A percentile compares a stretch with the other conserved stretches of the same genome.
Conservation (phyloP, 1,140 invertebrate species). For the Ostrea edulis region DNA sequence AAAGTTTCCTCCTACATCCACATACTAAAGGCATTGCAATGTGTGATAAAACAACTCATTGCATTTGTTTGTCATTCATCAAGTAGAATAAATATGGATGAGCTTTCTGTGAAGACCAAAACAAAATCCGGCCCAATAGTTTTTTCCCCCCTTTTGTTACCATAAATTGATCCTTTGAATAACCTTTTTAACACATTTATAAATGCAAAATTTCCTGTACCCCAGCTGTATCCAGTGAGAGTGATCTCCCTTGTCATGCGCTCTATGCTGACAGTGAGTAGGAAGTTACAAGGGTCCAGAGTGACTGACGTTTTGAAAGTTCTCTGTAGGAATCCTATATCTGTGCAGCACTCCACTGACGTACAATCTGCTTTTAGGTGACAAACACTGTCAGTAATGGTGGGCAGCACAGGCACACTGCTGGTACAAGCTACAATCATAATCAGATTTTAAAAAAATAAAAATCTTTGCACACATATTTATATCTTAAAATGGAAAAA, state of each 20-base stretch:
- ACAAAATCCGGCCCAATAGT: too few species aligned
- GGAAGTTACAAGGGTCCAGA: constrained; percentile 55
- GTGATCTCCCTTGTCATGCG: constrained; percentile 44
- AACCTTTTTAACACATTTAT: too few species aligned
- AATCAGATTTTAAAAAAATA: neutral
- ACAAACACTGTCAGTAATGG: constrained; percentile 52
- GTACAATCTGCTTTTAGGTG: constrained; percentile 57
- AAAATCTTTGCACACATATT: too few species aligned
- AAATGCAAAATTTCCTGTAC: neutral
- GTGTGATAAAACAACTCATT: too few species aligned
- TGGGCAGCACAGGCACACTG: neutral
- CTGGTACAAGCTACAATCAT: constrained; percentile 1
- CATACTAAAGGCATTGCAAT: too few species aligned
- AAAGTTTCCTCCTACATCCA: too few species aligned
- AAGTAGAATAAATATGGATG: too few species aligned
- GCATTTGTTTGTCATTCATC: too few species aligned
- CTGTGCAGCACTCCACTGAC: constrained; percentile 57
- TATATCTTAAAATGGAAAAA: too few species aligned
- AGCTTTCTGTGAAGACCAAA: too few species aligned
- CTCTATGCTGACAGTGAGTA: constrained; percentile 55
- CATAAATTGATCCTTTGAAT: too few species aligned
- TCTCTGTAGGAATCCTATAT: constrained; percentile 44
- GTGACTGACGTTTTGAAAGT: constrained; percentile 45
- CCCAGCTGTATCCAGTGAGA: constrained; percentile 53
- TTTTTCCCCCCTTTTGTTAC: too few species aligned